A percentile compares a stretch with the other conserved stretches of the same genome.
Conservation (phyloP, 2,888 invertebrate genomes). For the Leptopterna dolabrata region DNA sequence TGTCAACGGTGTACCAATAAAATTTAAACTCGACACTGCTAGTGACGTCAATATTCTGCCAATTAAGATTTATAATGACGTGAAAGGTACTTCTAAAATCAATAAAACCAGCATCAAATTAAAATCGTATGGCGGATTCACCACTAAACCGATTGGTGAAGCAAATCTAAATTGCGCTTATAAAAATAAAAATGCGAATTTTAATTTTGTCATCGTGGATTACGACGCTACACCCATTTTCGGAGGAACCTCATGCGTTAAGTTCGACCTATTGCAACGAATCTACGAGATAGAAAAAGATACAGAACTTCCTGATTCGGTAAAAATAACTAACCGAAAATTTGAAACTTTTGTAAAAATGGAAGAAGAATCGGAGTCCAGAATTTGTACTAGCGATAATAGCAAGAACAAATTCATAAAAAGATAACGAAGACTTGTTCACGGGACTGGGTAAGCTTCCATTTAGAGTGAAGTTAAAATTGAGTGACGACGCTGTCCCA, state of each 20-base stretch:
- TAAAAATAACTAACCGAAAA: conserved; percentile 5
- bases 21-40: conserved; percentile 22
- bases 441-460: neutral
- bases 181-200: neutral
- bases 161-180: neutral
- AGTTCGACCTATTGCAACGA: neutral
- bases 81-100: neutral
- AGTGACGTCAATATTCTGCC: conserved; percentile 33
- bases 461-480: neutral
- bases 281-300: neutral
- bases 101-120: neutral
- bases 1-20: neutral
- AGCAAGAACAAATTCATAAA: too few relatives aligned
- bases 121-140: conserved; percentile 13
- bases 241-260: neutral
- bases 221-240: neutral
- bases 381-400: neutral
- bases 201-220: conserved; percentile 8
- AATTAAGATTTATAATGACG: neutral
- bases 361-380: neutral
- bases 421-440: conserved; percentile 29
- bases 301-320: neutral
- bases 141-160: neutral
- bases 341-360: neutral
- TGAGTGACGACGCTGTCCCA: neutral